A percentile compares a stretch with the other conserved stretches of the same genome.
phyloP scores from a whole-genome alignment of 1,140 invertebrate genomes.

The Dreissena rostriformis region DNA sequence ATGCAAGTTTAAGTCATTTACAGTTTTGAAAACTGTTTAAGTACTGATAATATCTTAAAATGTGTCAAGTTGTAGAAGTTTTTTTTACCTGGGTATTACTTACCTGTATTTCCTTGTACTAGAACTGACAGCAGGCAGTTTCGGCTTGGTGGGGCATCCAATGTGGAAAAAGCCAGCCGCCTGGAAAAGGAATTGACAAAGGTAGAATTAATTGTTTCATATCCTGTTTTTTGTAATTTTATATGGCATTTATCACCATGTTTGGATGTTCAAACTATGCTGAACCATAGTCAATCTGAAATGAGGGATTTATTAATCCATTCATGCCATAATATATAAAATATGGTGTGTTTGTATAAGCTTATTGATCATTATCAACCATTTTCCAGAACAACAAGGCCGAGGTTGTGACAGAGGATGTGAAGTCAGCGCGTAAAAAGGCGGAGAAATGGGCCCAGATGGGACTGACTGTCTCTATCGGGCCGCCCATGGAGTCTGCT shows the following conservation, averaged over 20 bases:
- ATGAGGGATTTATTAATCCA: too few relatives aligned
- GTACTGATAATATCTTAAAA: background rate
- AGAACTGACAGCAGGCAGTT: slow-evolving; percentile 79
- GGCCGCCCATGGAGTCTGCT: slow-evolving; percentile 76
- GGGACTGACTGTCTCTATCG: slow-evolving; percentile 79
- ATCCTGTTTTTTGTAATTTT: background rate
- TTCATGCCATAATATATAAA: too few relatives aligned
- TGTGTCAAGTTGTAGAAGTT: background rate
- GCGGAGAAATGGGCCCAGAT: slow-evolving; percentile 81
- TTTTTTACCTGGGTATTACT: slow-evolving; percentile 29
- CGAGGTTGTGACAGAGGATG: slow-evolving; percentile 79
- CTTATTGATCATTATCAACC: too few relatives aligned
- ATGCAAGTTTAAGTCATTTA: too few relatives aligned
- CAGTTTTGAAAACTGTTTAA: too few relatives aligned
- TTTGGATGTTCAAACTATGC: too few relatives aligned
- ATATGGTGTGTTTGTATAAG: too few relatives aligned
- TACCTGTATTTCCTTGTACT: background rate
- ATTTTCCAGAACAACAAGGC: slow-evolving; percentile 70
- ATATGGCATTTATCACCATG: too few relatives aligned
- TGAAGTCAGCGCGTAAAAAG: slow-evolving; percentile 75
- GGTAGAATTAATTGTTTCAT: slow-evolving; percentile 54
- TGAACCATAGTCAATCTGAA: too few relatives aligned
- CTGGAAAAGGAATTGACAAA: slow-evolving; percentile 80
- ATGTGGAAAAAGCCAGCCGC: slow-evolving; percentile 78
- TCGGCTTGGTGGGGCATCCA: slow-evolving; percentile 72